These are phyloP conservation scores for Adelognathus sp. DNA, from an alignment of 2,888 invertebrate genomes.

Conservation along the genomic window DNA sequence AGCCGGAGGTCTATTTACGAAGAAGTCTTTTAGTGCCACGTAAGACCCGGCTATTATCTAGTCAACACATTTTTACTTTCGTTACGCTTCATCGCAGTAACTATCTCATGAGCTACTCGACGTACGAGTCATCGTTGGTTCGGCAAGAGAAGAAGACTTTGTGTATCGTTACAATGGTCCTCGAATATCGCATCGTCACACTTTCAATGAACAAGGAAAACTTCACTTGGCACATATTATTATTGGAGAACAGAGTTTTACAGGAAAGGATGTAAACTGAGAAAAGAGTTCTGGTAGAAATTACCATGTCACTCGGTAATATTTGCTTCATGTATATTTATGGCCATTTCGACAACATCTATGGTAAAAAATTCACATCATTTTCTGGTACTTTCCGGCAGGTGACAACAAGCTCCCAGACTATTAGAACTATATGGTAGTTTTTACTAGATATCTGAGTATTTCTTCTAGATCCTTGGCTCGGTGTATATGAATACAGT, in stretches of 20 bases:
- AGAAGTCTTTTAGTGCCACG: slow-evolving; percentile 61
- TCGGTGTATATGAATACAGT: too few relatives aligned
- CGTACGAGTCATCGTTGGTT: neutral
- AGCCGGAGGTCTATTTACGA: slow-evolving; percentile 73
- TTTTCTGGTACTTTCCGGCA: too few relatives aligned
- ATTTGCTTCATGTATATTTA: too few relatives aligned
- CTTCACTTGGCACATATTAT: neutral
- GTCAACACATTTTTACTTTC: slow-evolving; percentile 63
- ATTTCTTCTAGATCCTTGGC: too few relatives aligned
- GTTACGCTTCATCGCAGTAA: slow-evolving; percentile 10
- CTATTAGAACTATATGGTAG: too few relatives aligned
- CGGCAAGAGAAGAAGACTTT: neutral
- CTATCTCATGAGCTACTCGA: neutral
- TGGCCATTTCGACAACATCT: too few relatives aligned
- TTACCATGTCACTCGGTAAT: too few relatives aligned
- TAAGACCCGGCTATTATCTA: slow-evolving; percentile 67
- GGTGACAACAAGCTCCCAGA: too few relatives aligned
- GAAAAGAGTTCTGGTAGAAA: neutral
- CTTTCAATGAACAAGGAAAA: neutral
- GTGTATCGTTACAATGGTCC: neutral
- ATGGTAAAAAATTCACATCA: too few relatives aligned
- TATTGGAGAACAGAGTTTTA: neutral
- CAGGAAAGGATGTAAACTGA: neutral
- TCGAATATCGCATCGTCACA: too few relatives aligned
- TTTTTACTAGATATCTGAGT: too few relatives aligned